Evolutionary conservation across 2,113 vertebrate species (phyloP).

Genomic region (Eptesicus fuscus): DNA sequence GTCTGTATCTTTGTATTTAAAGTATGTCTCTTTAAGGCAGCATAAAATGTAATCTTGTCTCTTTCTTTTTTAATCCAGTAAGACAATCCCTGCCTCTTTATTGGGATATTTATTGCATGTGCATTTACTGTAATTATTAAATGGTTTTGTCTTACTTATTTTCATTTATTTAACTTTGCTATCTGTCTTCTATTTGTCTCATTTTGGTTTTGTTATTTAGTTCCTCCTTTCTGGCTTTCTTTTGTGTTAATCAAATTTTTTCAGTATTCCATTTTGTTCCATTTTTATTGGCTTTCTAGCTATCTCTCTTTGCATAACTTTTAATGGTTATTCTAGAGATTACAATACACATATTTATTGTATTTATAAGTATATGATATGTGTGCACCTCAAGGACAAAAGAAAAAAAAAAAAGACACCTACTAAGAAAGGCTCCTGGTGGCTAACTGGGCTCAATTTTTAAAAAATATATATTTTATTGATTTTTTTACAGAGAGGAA

Average conservation of each 20-base stretch:
- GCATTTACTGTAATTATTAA: background rate
- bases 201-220: background rate
- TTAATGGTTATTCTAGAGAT: background rate
- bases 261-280: background rate
- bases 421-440: background rate
- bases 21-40: background rate
- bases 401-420: too few species aligned
- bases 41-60: background rate
- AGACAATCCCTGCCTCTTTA: background rate
- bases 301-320: background rate
- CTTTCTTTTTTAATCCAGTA: too few species aligned
- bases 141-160: background rate
- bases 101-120: background rate
- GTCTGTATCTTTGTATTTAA: background rate
- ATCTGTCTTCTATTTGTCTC: background rate
- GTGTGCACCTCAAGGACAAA: background rate
- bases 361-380: background rate
- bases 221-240: background rate
- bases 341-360: background rate
- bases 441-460: background rate
- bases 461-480: too few species aligned
- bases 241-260: background rate
- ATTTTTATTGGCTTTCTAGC: constrained; percentile 3
- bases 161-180: background rate
- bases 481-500: too few species aligned